phyloP scores from a whole-genome alignment of 2,113 vertebrate species.

The Maccullochella peelii region DNA sequence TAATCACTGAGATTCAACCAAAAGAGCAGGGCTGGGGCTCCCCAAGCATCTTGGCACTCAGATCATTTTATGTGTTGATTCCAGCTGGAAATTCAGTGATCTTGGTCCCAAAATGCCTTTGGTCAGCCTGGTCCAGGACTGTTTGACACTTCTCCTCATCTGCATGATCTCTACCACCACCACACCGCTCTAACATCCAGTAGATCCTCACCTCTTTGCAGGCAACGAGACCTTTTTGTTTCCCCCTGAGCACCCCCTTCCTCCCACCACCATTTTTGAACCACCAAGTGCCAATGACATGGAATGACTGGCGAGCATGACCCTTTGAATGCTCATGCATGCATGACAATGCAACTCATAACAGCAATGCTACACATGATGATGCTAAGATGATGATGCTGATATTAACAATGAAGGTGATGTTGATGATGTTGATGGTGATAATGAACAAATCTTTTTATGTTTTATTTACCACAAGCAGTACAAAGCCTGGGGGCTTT shows the following conservation, averaged over 20 bases:
- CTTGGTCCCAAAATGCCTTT: conserved; percentile 67
- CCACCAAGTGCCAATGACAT: conserved; percentile 68
- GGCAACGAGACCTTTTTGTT: conserved; percentile 53
- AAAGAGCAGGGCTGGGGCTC: conserved; percentile 71
- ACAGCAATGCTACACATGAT: conserved; percentile 57
- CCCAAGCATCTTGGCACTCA: conserved; percentile 66
- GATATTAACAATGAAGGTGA: conserved; percentile 48
- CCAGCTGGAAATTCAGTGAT: conserved; percentile 34
- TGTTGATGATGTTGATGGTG: conserved; percentile 63
- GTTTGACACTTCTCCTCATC: conserved; percentile 80
- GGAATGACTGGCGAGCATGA: conserved; percentile 84
- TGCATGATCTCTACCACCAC: conserved; percentile 77
- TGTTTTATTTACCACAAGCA: conserved; percentile 26
- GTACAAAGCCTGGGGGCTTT: background rate
- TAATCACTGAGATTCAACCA: background rate
- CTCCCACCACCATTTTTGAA: conserved; percentile 33
- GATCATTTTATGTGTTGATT: conserved; percentile 46
- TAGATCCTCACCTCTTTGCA: conserved; percentile 65
- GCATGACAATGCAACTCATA: conserved; percentile 80
- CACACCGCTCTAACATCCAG: conserved; percentile 68
- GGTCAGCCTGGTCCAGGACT: conserved; percentile 73
- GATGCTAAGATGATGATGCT: conserved; percentile 54
- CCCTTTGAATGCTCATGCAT: conserved; percentile 84
- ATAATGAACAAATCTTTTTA: conserved; percentile 40
- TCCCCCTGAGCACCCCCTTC: conserved; percentile 34